Conservation (phyloP, 2,113 vertebrate species). For the Hemichromis elongatus region DNA sequence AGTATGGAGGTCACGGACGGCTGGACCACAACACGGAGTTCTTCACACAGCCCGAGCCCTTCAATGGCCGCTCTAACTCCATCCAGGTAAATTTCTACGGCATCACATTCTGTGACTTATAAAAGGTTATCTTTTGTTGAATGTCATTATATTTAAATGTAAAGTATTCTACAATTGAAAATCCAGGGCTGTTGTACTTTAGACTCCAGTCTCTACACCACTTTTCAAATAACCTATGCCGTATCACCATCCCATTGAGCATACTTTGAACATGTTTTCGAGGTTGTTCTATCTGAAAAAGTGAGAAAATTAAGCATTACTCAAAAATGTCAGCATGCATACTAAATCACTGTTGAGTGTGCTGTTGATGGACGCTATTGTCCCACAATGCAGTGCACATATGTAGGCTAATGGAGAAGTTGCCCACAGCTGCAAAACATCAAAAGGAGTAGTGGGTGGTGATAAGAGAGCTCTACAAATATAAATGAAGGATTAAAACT, state of each 20-base stretch:
- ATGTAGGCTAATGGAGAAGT: slow-evolving; percentile 9
- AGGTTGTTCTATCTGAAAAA: background rate
- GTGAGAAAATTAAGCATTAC: slow-evolving; percentile 22
- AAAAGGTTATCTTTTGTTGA: slow-evolving; percentile 20
- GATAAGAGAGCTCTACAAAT: slow-evolving; percentile 18
- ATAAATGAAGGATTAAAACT: slow-evolving; percentile 1
- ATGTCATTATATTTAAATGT: background rate
- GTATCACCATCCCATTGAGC: slow-evolving; percentile 11
- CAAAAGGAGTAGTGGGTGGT: slow-evolving; percentile 29
- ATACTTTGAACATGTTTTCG: background rate
- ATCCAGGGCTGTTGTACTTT: background rate
- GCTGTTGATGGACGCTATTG: slow-evolving; percentile 31
- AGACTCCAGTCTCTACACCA: background rate
- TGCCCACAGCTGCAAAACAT: slow-evolving; percentile 30
- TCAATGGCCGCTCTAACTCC: slow-evolving; percentile 81
- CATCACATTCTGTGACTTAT: background rate
- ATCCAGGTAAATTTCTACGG: slow-evolving; percentile 75
- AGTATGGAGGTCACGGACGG: slow-evolving; percentile 90
- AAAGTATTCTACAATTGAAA: background rate
- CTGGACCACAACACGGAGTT: slow-evolving; percentile 89
- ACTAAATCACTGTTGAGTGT: slow-evolving; percentile 24
- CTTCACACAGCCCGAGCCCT: slow-evolving; percentile 78
- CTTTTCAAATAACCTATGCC: background rate
- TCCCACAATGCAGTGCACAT: slow-evolving; percentile 12
- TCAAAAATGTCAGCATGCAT: slow-evolving; percentile 38